phyloP scores from a whole-genome alignment of 2,797 vertebrate species.

The Schizopygopsis pylzovi region DNA sequence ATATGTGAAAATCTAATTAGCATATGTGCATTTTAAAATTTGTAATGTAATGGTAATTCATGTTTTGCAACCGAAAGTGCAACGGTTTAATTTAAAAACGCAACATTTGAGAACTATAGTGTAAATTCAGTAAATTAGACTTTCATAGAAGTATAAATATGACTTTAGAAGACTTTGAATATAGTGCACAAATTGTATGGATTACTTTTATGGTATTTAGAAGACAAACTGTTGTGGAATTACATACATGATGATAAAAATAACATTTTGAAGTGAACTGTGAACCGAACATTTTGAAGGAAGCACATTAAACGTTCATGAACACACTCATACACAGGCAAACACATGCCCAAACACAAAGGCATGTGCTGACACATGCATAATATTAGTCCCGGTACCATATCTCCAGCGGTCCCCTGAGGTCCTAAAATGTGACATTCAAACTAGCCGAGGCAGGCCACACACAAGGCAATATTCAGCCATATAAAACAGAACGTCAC shows the following conservation, averaged over 20 bases:
- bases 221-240: not conserved
- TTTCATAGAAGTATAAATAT: not conserved
- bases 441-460: conserved; percentile 18
- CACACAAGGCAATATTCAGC: conserved; percentile 38
- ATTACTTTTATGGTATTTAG: not conserved
- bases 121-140: not conserved
- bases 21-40: not conserved
- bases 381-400: conserved; percentile 21
- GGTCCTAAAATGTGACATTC: conserved; percentile 21
- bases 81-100: not conserved
- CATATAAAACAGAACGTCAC: conserved; percentile 31
- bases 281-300: not conserved
- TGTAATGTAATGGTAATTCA: not conserved
- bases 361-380: not conserved
- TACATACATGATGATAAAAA: not conserved
- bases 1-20: not conserved
- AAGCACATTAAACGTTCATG: not conserved
- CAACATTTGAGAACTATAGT: not conserved
- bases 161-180: not conserved
- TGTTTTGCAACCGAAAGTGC: not conserved
- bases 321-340: not conserved
- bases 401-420: conserved; percentile 24
- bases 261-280: not conserved
- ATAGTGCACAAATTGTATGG: not conserved
- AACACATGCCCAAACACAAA: not conserved